These are phyloP conservation scores for Notarius lentiginosus DNA, from an alignment of 2,113 vertebrate genomes.

Conservation along the genomic window DNA sequence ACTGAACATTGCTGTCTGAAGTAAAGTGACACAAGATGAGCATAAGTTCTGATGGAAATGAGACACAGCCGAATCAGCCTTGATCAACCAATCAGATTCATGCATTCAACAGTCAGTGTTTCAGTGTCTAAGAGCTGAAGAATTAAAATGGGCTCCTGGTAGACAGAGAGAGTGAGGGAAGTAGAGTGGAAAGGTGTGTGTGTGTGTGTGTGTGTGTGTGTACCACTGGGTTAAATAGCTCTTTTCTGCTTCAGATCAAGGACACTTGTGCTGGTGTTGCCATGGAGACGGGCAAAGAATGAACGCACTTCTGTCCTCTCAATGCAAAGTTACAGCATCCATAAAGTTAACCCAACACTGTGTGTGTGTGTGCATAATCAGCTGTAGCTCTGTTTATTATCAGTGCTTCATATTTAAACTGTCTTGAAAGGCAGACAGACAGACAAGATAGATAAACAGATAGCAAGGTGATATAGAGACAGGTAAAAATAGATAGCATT, in stretches of 20 bases:
- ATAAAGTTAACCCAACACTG: neutral
- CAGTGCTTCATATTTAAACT: neutral
- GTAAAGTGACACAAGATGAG: neutral
- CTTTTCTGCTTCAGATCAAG: conserved; percentile 49
- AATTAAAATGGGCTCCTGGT: neutral
- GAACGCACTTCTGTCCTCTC: conserved; percentile 26
- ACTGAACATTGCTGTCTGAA: neutral
- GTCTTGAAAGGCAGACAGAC: neutral
- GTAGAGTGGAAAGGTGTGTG: neutral
- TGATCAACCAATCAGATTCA: neutral
- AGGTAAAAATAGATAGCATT: neutral
- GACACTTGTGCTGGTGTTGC: conserved; percentile 44
- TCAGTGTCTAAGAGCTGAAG: neutral
- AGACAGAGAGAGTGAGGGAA: neutral
- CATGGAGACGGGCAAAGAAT: conserved; percentile 40
- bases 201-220: neutral
- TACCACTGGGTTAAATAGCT: conserved; percentile 34
- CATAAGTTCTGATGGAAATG: neutral
- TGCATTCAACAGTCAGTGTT: neutral
- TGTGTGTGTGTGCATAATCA: neutral
- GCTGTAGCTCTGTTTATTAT: neutral
- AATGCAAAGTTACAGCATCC: conserved; percentile 5
- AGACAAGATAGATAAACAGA: neutral
- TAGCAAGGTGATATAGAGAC: too few relatives aligned
- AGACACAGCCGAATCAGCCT: neutral